Conservation (phyloP, 2,797 vertebrate species). For the Hoplostethus atlanticus region DNA sequence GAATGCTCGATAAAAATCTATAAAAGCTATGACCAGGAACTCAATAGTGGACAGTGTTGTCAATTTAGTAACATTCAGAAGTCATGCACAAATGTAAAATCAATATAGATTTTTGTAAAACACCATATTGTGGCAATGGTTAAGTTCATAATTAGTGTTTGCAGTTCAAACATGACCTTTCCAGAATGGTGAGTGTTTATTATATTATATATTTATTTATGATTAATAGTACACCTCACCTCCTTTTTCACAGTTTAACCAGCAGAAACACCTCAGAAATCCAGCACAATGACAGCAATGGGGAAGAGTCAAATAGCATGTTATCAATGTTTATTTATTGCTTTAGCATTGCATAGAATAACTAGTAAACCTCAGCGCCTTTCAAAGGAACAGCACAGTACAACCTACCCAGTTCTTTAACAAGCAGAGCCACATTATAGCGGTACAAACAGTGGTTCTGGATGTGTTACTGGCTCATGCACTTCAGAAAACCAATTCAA, state of each 20-base stretch:
- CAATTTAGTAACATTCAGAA: neutral
- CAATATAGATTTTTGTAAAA: neutral
- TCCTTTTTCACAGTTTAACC: conserved; percentile 21
- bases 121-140: conserved; percentile 4
- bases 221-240: conserved; percentile 17
- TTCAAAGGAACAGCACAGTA: conserved; percentile 29
- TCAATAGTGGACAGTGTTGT: neutral
- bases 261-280: conserved; percentile 31
- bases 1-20: neutral
- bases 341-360: neutral
- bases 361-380: conserved; percentile 5
- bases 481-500: conserved; percentile 59
- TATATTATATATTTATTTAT: too few species aligned
- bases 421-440: neutral
- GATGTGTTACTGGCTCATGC: conserved; percentile 39
- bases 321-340: conserved; percentile 9
- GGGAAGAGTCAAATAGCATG: conserved; percentile 13
- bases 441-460: neutral
- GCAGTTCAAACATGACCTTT: conserved; percentile 27
- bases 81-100: neutral
- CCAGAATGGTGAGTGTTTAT: neutral
- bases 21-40: neutral
- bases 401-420: neutral
- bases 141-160: conserved; percentile 24
- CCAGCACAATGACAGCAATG: conserved; percentile 13